These are phyloP conservation scores for Rhogogaster chlorosoma DNA, from an alignment of 2,888 invertebrate species.

Conservation along the genomic window DNA sequence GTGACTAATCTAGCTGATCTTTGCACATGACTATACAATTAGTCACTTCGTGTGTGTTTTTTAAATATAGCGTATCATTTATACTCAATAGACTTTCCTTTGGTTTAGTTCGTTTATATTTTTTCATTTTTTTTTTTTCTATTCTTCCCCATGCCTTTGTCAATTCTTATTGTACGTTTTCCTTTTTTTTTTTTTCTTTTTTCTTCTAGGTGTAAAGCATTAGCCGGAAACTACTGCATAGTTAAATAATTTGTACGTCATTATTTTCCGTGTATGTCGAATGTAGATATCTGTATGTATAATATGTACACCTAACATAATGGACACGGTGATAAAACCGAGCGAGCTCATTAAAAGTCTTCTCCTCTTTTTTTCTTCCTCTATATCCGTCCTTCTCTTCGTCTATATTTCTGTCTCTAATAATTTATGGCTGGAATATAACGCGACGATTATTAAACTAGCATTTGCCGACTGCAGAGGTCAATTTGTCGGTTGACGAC, in stretches of 20 bases:
- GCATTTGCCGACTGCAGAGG: background rate
- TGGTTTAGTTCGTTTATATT: background rate
- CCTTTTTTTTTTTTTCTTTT: background rate
- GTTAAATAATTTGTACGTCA: slow-evolving; percentile 1
- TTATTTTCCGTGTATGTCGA: background rate
- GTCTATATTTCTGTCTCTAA: background rate
- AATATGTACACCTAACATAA: background rate
- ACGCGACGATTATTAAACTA: background rate
- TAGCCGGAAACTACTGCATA: background rate
- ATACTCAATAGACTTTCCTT: background rate
- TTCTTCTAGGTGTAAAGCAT: background rate
- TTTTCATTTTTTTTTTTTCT: background rate
- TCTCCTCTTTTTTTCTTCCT: background rate
- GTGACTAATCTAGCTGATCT: background rate
- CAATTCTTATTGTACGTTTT: background rate
- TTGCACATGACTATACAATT: slow-evolving; percentile 1
- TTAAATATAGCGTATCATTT: background rate
- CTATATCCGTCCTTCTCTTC: background rate
- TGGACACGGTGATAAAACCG: slow-evolving; percentile 3
- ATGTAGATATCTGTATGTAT: background rate
- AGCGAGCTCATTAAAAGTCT: background rate
- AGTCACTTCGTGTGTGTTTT: background rate
- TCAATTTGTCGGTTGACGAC: slow-evolving; percentile 14
- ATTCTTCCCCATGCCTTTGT: background rate
- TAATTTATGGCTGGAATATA: background rate